Percentiles rank a stretch among this genome's conserved stretches.
Evolutionary conservation across 2,888 invertebrate species (phyloP).

Genomic region (Drosophila robusta): DNA sequence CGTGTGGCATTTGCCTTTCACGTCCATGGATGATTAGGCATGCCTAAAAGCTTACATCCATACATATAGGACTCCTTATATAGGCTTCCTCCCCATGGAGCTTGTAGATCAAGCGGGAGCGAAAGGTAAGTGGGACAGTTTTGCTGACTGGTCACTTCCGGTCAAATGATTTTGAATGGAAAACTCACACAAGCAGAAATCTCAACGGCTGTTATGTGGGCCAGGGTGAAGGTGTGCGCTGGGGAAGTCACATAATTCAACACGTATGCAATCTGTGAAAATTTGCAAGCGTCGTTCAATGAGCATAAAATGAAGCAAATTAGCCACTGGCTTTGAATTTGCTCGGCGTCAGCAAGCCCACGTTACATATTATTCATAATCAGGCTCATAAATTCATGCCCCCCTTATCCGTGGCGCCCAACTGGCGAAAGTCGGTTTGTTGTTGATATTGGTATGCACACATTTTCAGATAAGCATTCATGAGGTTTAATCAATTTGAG

Average conservation of each 20-base stretch:
- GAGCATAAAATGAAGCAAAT: constrained; percentile 75
- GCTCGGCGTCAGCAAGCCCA: constrained; percentile 47
- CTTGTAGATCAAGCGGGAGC: background rate
- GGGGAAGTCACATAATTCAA: constrained; percentile 37
- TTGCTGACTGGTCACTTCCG: constrained; percentile 80
- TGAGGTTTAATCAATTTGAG: constrained; percentile 37
- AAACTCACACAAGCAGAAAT: constrained; percentile 59
- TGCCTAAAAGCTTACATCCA: constrained; percentile 23
- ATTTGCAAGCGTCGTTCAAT: constrained; percentile 70
- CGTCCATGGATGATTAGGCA: constrained; percentile 74
- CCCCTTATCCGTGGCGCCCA: background rate
- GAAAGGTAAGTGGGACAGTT: constrained; percentile 69
- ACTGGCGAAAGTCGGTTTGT: background rate
- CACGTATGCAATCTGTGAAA: constrained; percentile 66
- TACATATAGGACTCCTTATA: constrained; percentile 5
- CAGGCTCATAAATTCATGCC: constrained; percentile 24
- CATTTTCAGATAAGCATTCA: constrained; percentile 13
- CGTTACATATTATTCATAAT: constrained; percentile 61
- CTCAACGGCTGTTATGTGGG: constrained; percentile 12
- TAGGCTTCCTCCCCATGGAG: background rate
- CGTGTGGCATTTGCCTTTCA: constrained; percentile 67
- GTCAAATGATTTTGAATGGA: constrained; percentile 71
- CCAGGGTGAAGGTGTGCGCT: too few species aligned
- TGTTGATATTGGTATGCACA: constrained; percentile 2
- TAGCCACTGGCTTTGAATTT: constrained; percentile 59